Evolutionary conservation across 2,797 vertebrate species (phyloP), one percentile per base, ranked within the genome.

Genomic region (Anniella stebbinsi): DNA sequence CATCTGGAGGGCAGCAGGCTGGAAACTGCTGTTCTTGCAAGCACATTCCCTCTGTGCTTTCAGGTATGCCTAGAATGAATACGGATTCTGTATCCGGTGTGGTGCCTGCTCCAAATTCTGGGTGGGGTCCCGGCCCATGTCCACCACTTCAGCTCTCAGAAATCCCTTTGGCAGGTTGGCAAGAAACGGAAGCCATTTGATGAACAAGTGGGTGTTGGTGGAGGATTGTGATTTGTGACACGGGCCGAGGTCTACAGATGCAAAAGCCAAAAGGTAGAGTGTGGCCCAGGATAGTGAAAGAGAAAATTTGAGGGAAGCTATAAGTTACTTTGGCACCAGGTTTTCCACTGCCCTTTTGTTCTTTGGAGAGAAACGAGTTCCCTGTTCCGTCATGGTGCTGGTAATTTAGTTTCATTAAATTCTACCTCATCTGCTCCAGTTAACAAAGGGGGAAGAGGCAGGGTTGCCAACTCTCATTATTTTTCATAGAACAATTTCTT

Each of bases 241-340:
- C 1, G 0, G 30, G 78, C 28, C 86, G 66, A 21, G 15, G 28
- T 0, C 75, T 80, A 41, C 76, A 84, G 89, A 5, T 85, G 72
- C 28, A 87, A 45, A 38, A 90, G 66, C 7, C 73, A 86, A 51
- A 91, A 94, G 38, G 73, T 45, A 57, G 88, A 84, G 69, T 21
- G 0, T 36, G 70, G 81, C 17, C 66, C 17, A 45, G 72, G 66
- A 90, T 73, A 85, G 33, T 86, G 51, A 92, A 78, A 0, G 60
- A 48, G 66, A 92, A 89, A 85, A 45, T 17, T 85, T 2, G 91
- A 90, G 86, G 28, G 69, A 85, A 15, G 0, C 66, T 75, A 75
- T 28, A 83, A 91, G 87, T 90, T 60, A 88, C 33, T 66, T 45
- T 75, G 89, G 48, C 54, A 80, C 66, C 33, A 15, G 41, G 0